phyloP scores from a whole-genome alignment of 1,140 invertebrate genomes.

The Apolygus lucorum region DNA sequence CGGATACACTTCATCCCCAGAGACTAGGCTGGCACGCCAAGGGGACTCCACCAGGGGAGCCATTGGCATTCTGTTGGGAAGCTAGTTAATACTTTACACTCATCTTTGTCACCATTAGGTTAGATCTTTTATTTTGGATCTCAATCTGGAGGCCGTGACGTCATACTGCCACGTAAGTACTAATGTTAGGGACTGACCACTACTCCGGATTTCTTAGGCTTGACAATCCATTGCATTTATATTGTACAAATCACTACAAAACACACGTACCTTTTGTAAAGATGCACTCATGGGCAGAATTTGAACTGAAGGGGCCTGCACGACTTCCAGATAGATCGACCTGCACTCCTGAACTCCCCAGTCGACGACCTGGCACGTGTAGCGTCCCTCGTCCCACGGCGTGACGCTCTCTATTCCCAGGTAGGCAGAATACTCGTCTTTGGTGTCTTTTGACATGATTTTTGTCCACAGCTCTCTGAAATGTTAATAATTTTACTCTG shows the following conservation, averaged over 20 bases:
- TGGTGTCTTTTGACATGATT: constrained; percentile 48
- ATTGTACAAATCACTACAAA: background rate
- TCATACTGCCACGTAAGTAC: too few relatives aligned
- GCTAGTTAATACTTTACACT: too few relatives aligned
- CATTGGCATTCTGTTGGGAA: too few relatives aligned
- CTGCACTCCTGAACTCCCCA: constrained; percentile 62
- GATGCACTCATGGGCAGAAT: constrained; percentile 64
- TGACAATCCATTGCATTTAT: background rate
- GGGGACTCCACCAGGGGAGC: too few relatives aligned
- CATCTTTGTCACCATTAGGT: too few relatives aligned
- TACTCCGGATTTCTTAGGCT: too few relatives aligned
- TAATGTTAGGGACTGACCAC: too few relatives aligned
- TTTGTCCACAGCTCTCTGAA: constrained; percentile 42
- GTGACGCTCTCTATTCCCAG: constrained; percentile 54
- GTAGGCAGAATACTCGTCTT: constrained; percentile 58
- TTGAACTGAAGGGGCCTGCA: constrained; percentile 55
- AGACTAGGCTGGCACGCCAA: too few relatives aligned
- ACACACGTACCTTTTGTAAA: constrained; percentile 51
- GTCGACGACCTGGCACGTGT: constrained; percentile 63
- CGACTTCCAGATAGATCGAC: constrained; percentile 54
- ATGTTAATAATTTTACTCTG: too few relatives aligned
- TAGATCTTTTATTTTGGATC: too few relatives aligned
- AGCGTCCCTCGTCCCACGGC: constrained; percentile 57
- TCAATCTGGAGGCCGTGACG: too few relatives aligned
- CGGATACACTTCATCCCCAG: too few relatives aligned